Percentiles rank a stretch among this genome's conserved stretches.
Evolutionary conservation across 2,113 vertebrate species (phyloP).

Genomic region (Rostratula benghalensis): DNA sequence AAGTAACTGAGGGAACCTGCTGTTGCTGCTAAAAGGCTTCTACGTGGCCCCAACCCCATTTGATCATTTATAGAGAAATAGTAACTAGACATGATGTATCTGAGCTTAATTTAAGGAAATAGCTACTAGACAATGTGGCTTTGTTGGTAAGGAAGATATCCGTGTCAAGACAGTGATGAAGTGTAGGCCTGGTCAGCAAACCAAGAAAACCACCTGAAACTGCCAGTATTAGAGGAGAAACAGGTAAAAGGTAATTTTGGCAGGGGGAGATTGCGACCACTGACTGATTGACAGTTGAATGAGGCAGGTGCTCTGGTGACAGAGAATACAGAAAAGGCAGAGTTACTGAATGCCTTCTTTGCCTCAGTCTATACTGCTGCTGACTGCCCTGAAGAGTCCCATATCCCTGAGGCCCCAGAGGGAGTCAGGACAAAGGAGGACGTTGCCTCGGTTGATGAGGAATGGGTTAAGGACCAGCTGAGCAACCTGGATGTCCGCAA

Average conservation of each 20-base stretch:
- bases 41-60: background rate
- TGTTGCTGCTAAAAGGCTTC: background rate
- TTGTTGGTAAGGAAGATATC: background rate
- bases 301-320: too few relatives aligned
- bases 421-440: too few relatives aligned
- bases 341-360: too few relatives aligned
- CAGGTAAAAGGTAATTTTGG: too few relatives aligned
- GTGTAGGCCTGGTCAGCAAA: background rate
- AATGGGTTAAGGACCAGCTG: too few relatives aligned
- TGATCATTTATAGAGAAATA: too few relatives aligned
- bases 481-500: too few relatives aligned
- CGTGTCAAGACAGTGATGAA: background rate
- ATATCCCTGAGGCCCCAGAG: too few relatives aligned
- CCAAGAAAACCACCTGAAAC: background rate
- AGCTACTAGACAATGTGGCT: background rate
- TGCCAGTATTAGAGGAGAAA: background rate
- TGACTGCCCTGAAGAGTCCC: too few relatives aligned
- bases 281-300: background rate
- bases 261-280: background rate
- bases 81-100: background rate
- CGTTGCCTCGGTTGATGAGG: too few relatives aligned
- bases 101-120: background rate
- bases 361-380: too few relatives aligned
- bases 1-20: background rate
- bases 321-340: too few relatives aligned